Evolutionary conservation across 1,140 invertebrate genomes (phyloP).

Genomic region (Heterodera carotae): DNA sequence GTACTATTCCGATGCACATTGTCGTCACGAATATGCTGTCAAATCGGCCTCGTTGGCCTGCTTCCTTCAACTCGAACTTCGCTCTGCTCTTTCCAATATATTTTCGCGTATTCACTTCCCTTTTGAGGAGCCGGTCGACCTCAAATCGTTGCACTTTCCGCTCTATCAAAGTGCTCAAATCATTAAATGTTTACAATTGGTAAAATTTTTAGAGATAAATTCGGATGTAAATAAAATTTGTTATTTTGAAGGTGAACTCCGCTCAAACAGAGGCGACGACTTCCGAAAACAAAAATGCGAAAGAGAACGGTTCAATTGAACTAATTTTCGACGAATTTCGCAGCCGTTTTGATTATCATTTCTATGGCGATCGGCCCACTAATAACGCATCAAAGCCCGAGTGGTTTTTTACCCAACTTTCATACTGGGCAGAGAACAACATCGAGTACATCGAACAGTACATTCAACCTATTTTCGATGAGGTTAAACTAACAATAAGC

Average conservation of each 20-base stretch:
- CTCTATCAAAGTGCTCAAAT: conserved; percentile 36
- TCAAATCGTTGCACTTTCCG: conserved; percentile 21
- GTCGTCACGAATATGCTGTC: conserved; percentile 20
- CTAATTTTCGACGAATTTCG: conserved; percentile 35
- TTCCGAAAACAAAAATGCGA: background rate
- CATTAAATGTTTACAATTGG: conserved; percentile 30
- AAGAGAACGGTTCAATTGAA: conserved; percentile 9
- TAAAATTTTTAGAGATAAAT: conserved; percentile 5
- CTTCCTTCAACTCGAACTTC: conserved; percentile 32
- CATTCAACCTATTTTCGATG: conserved; percentile 41
- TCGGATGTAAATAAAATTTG: conserved; percentile 18
- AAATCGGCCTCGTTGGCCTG: conserved; percentile 17
- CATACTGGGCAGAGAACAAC: conserved; percentile 42
- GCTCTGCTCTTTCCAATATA: conserved; percentile 8
- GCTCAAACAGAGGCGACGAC: background rate
- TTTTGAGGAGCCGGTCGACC: conserved; percentile 38
- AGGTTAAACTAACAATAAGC: conserved; percentile 25
- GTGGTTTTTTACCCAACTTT: conserved; percentile 53
- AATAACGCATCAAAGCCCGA: conserved; percentile 47
- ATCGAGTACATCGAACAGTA: conserved; percentile 48
- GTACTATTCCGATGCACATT: conserved; percentile 12
- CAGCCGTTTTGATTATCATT: conserved; percentile 49
- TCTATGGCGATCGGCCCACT: conserved; percentile 48
- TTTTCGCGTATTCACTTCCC: conserved; percentile 40
- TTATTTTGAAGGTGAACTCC: conserved; percentile 1